Evolutionary conservation across 2,888 invertebrate genomes (phyloP).

Genomic region (Strigamia maritima): DNA sequence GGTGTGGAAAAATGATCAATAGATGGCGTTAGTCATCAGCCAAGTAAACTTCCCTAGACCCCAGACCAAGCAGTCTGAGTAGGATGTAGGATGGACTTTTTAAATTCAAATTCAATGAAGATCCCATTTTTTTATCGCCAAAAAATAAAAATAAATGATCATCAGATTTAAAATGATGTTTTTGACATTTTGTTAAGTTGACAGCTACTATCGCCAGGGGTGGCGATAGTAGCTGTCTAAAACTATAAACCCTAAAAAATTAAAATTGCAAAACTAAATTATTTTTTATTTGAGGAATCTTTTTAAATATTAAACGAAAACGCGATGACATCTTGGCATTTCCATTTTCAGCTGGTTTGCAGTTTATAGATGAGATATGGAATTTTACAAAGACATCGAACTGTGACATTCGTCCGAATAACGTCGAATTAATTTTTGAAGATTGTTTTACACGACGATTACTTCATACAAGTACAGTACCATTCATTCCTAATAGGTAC

Average conservation of each 20-base stretch:
- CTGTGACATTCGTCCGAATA: background rate
- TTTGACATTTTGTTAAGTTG: background rate
- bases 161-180: too few relatives aligned
- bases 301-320: background rate
- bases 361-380: constrained; percentile 31
- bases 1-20: too few relatives aligned
- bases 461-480: background rate
- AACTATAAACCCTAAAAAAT: too few relatives aligned
- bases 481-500: background rate
- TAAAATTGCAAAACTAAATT: background rate
- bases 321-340: constrained; percentile 1
- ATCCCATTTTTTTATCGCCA: too few relatives aligned
- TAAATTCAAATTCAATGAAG: too few relatives aligned
- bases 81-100: too few relatives aligned
- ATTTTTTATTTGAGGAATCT: background rate
- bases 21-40: too few relatives aligned
- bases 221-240: too few relatives aligned
- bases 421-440: too few relatives aligned
- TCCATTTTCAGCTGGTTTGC: constrained; percentile 1
- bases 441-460: constrained; percentile 11
- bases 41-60: too few relatives aligned
- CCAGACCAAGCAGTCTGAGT: too few relatives aligned
- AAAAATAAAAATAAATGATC: too few relatives aligned
- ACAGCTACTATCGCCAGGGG: background rate
- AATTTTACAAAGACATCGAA: background rate